Evolutionary conservation across 2,113 vertebrate genomes (phyloP).

Genomic region (Esox niger): DNA sequence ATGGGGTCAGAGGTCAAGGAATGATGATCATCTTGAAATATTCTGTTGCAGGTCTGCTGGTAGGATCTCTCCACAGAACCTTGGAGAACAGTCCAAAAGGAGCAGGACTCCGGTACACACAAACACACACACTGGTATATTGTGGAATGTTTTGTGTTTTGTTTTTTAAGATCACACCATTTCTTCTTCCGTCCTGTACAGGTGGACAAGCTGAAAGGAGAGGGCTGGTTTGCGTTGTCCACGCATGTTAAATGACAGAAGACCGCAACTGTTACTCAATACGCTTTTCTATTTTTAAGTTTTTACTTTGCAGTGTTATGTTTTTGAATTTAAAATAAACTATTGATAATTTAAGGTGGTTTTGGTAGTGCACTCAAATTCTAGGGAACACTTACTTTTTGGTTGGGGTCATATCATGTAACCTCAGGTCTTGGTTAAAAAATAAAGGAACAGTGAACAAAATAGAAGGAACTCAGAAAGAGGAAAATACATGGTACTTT

Average conservation of each 20-base stretch:
- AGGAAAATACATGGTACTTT: no score
- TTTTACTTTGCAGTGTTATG: constrained; percentile 10
- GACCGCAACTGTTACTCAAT: background rate
- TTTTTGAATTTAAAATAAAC: constrained; percentile 32
- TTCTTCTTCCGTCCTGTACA: constrained; percentile 50
- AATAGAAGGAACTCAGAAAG: no score
- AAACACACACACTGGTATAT: background rate
- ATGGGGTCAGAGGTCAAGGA: background rate
- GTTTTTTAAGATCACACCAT: constrained; percentile 22
- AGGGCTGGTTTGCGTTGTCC: constrained; percentile 86
- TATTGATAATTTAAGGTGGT: constrained; percentile 20
- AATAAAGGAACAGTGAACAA: no score
- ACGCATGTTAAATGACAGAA: constrained; percentile 66
- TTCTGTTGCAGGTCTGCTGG: constrained; percentile 44
- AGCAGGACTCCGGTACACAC: constrained; percentile 42
- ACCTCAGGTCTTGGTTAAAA: no score
- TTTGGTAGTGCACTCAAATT: no score
- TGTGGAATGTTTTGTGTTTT: background rate
- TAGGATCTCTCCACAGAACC: constrained; percentile 36
- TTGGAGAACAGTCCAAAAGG: constrained; percentile 14
- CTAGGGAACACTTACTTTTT: no score
- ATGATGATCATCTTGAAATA: background rate
- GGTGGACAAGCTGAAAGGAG: constrained; percentile 75
- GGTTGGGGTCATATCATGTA: no score
- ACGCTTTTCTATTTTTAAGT: constrained; percentile 6